phyloP scores from a whole-genome alignment of 2,797 vertebrate species.

The Cirrhinus molitorella region DNA sequence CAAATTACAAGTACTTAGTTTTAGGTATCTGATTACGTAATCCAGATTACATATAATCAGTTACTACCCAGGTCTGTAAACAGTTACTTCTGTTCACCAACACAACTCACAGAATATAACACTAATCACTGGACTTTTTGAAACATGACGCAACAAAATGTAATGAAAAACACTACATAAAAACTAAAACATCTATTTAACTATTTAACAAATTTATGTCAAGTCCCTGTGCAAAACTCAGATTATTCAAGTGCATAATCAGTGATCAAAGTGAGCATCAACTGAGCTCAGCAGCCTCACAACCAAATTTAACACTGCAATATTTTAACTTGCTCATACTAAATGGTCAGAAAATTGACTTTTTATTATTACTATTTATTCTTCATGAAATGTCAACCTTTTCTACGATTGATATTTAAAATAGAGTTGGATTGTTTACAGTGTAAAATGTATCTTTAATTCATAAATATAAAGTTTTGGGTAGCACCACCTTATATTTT shows the following conservation, averaged over 20 bases:
- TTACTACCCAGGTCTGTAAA: background rate
- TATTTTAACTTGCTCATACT: background rate
- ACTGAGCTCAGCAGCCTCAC: background rate
- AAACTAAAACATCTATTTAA: background rate
- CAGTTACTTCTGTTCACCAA: background rate
- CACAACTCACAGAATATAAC: background rate
- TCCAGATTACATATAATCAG: too few species aligned
- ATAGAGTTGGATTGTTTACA: background rate
- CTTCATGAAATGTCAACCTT: background rate
- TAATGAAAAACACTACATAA: background rate
- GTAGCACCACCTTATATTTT: background rate
- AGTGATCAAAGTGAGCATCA: background rate
- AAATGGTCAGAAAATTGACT: background rate
- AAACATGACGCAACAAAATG: background rate
- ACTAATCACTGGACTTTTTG: background rate
- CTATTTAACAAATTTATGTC: background rate
- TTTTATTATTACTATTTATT: too few species aligned
- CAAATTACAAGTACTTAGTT: too few species aligned
- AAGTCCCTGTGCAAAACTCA: background rate
- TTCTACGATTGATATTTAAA: background rate
- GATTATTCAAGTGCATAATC: too few species aligned
- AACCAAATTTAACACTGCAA: background rate
- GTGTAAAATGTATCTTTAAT: background rate
- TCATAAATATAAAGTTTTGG: background rate
- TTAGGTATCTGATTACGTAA: too few species aligned